phyloP scores from a whole-genome alignment of 2,797 vertebrate species.

The Xiphorhynchus erythropygius region DNA sequence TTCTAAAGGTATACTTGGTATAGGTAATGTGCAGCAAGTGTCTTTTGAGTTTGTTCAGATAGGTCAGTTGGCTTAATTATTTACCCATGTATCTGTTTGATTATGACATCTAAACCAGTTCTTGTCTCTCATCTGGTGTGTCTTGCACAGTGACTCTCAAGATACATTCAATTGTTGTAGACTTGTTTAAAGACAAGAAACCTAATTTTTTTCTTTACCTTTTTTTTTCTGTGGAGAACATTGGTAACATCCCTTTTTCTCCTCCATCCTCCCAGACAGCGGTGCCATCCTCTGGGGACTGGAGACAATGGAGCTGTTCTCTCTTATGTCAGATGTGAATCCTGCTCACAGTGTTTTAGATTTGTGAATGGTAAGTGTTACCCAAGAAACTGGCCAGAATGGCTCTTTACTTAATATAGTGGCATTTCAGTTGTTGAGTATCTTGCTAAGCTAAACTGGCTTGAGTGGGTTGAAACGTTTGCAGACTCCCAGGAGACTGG shows the following conservation, averaged over 20 bases:
- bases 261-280: not conserved
- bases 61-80: constrained; percentile 68
- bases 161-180: not conserved
- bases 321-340: not conserved
- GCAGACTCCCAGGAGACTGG: not conserved
- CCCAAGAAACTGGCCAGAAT: not conserved
- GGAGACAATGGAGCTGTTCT: not conserved
- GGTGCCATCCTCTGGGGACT: not conserved
- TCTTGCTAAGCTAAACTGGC: not conserved
- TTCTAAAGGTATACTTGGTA: not conserved
- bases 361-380: constrained; percentile 56
- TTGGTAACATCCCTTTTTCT: not conserved
- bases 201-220: not conserved
- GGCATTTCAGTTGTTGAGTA: not conserved
- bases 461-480: not conserved
- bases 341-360: not conserved
- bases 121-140: not conserved
- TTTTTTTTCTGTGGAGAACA: not conserved
- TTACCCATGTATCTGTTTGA: constrained; percentile 45
- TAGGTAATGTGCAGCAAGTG: not conserved
- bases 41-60: constrained; percentile 12
- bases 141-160: not conserved
- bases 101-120: constrained; percentile 26
- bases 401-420: not conserved
- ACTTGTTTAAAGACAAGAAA: not conserved